Evolutionary conservation across 2,797 vertebrate genomes (phyloP).

Genomic region (Rhinichthys osculus): DNA sequence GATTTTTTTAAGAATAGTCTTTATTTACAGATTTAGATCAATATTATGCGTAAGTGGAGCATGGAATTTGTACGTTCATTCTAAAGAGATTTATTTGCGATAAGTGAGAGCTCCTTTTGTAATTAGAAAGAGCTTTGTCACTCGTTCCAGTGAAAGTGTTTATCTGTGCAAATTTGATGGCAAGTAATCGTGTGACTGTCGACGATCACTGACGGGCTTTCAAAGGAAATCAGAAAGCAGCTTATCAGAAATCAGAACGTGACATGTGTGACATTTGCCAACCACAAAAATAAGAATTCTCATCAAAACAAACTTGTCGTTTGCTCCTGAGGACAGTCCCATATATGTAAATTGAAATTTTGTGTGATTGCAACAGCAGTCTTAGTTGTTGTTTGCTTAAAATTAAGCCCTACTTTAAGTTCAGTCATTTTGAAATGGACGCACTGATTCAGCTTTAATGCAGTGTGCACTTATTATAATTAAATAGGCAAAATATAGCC

Average conservation of each 20-base stretch:
- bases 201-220: constrained; percentile 43
- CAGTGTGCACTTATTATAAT: background rate
- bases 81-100: background rate
- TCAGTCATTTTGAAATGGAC: background rate
- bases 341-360: constrained; percentile 35
- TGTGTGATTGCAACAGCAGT: constrained; percentile 24
- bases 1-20: background rate
- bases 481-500: background rate
- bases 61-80: background rate
- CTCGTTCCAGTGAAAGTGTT: constrained; percentile 53
- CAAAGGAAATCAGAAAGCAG: constrained; percentile 42
- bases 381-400: background rate
- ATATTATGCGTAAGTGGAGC: background rate
- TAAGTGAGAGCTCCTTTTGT: constrained; percentile 14
- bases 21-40: background rate
- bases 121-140: constrained; percentile 28
- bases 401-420: background rate
- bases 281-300: constrained; percentile 72
- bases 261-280: constrained; percentile 72
- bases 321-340: constrained; percentile 60
- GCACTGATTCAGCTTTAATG: background rate
- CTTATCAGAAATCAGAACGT: constrained; percentile 56
- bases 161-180: constrained; percentile 52
- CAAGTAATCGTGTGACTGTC: constrained; percentile 12
- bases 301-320: constrained; percentile 61